Evolutionary conservation across 2,113 vertebrate genomes (phyloP).

Genomic region (Turnix velox): DNA sequence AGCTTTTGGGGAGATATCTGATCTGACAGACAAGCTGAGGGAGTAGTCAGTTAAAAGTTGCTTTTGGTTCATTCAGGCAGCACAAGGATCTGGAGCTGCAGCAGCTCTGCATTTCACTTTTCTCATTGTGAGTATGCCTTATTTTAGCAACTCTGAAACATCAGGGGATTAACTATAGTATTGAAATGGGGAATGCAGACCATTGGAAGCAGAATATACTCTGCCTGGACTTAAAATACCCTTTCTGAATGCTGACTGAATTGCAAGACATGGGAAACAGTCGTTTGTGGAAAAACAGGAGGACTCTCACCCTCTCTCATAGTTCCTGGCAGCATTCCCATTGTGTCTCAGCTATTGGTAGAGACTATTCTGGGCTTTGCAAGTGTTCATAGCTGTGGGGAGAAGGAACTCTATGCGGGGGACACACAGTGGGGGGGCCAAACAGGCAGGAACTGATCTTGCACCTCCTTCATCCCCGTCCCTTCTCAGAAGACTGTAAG

Average conservation of each 20-base stretch:
- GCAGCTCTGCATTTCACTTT: not conserved
- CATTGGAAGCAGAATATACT: not conserved
- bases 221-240: not conserved
- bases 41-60: not conserved
- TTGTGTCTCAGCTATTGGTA: fast-evolving
- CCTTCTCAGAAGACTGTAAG: not conserved
- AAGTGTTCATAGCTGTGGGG: not conserved
- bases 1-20: not conserved
- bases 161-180: not conserved
- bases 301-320: not conserved
- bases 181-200: not conserved
- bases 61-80: not conserved
- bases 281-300: not conserved
- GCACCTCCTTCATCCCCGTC: not conserved
- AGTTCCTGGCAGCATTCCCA: not conserved
- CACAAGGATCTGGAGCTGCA: not conserved
- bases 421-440: not conserved
- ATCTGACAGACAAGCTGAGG: not conserved
- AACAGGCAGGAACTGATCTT: not conserved
- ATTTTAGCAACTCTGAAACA: constrained; percentile 13
- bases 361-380: not conserved
- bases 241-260: not conserved
- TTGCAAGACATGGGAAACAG: not conserved
- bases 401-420: not conserved
- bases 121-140: not conserved